Evolutionary conservation across 2,113 vertebrate genomes (phyloP).

Genomic region (Zeus faber): DNA sequence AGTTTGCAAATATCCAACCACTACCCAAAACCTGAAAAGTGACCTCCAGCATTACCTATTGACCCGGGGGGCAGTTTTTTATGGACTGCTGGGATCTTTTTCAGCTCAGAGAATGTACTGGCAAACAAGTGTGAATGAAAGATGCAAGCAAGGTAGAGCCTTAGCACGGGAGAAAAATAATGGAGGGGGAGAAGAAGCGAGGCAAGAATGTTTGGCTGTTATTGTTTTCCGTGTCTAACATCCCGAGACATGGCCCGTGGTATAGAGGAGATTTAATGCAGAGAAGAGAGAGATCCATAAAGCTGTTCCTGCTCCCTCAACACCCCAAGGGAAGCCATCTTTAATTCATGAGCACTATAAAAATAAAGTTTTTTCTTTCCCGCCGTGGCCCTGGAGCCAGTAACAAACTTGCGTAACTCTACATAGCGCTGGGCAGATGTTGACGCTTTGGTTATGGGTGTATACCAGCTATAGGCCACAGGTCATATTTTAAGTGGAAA

Average conservation of each 20-base stretch:
- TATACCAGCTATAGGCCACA: conserved; percentile 19
- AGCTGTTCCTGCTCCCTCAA: conserved; percentile 46
- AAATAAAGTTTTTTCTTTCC: conserved; percentile 67
- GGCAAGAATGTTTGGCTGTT: conserved; percentile 61
- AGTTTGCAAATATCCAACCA: too few species aligned
- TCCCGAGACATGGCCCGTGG: conserved; percentile 62
- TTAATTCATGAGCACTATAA: conserved; percentile 75
- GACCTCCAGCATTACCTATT: too few species aligned
- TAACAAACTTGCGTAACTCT: conserved; percentile 57
- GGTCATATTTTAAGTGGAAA: conserved; percentile 38
- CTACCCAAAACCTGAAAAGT: too few species aligned
- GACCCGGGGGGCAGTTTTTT: too few species aligned
- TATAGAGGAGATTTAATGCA: conserved; percentile 65
- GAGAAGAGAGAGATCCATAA: conserved; percentile 55
- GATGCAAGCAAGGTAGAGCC: conserved; percentile 16
- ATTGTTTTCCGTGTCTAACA: conserved; percentile 69
- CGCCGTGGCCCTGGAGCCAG: conserved; percentile 62
- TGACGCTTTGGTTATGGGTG: conserved; percentile 40
- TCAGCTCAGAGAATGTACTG: too few species aligned
- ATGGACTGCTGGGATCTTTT: too few species aligned
- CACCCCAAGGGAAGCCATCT: conserved; percentile 67
- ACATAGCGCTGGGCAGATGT: conserved; percentile 54
- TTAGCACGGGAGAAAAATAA: too few species aligned
- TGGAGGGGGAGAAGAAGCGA: conserved; percentile 27
- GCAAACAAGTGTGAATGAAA: too few species aligned